Base-by-base conservation (phyloP, 2,797 vertebrate genomes). In the Odontamblyopus rebecca region DNA sequence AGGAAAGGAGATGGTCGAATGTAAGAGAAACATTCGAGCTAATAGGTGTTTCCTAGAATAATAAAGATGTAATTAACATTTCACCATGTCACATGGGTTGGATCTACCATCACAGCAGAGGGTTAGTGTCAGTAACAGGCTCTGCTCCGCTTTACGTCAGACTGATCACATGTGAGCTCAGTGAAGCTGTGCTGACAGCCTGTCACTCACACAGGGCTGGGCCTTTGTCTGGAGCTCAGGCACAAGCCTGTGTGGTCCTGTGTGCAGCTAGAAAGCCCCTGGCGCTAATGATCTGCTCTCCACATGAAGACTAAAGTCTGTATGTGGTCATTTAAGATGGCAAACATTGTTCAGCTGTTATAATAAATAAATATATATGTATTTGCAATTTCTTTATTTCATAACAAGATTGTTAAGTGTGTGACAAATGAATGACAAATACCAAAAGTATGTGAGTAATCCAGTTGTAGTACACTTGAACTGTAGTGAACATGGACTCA, bases 191-290 rank as follows among this genome's bases (percentile, higher is more conserved):
- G 81, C 85, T 92, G 92, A 93, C 88, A 91, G 85, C 81, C 90
- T 88, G 92, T 93, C 93, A 92, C 81, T 94, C 93, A 93, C 70
- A 87, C 76, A 89, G 85, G 84, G 86, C 80, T 90, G 86, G 71
- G 85, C 89, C 84, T 93, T 94, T 94, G 90, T 93, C 90, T 89
- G 82, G 81, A 91, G 82, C 87, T 86, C 88, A 84, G 84, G 86
- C 82, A 88, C 76, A 80, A 87, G 86, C 91, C 85, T 94, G 93
- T 95, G 94, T 95, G 94, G 94, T 94, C 94, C 86, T 79, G 69
- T 68, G 76, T 83, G 61, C 41, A 82, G 81, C 82, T 82, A 84
- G 83, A 84, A 80, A 85, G 76, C 84, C 76, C 81, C 72, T 32
- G 70, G 67, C 86, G 85, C 80, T 83, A 77, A 85, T 75, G 87